These are phyloP conservation scores for Penaeus monodon DNA, from an alignment of 2,888 invertebrate species.

Conservation along the genomic window DNA sequence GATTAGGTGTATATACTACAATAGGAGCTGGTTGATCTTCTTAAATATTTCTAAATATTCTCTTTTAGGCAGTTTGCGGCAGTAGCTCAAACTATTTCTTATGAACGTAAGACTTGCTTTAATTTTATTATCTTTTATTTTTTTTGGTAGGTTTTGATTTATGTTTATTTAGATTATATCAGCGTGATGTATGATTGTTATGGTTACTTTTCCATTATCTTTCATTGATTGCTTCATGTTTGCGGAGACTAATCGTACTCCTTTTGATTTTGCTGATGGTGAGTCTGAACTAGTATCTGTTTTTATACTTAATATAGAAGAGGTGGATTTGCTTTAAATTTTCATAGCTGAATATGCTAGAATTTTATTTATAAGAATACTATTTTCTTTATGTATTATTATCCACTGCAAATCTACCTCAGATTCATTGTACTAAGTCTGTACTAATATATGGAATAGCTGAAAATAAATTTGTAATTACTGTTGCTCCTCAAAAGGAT, in stretches of 20 bases:
- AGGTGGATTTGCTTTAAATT: slow-evolving; percentile 80
- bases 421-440: slow-evolving; percentile 79
- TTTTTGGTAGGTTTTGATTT: slow-evolving; percentile 66
- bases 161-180: not conserved
- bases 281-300: slow-evolving; percentile 84
- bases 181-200: not conserved
- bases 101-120: too few relatives aligned
- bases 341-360: slow-evolving; percentile 80
- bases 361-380: slow-evolving; percentile 79
- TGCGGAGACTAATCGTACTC: slow-evolving; percentile 82
- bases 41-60: too few relatives aligned
- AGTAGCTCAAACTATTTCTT: too few relatives aligned
- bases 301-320: slow-evolving; percentile 83
- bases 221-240: slow-evolving; percentile 75
- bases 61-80: too few relatives aligned
- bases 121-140: too few relatives aligned
- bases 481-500: slow-evolving; percentile 84
- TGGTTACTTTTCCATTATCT: slow-evolving; percentile 73
- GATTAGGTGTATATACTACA: too few relatives aligned
- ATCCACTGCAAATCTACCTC: slow-evolving; percentile 82
- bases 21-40: too few relatives aligned
- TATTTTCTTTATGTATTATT: slow-evolving; percentile 75
- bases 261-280: slow-evolving; percentile 78
- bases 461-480: slow-evolving; percentile 83
- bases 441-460: slow-evolving; percentile 80